phyloP scores from a whole-genome alignment of 92 coral and sea anemone genomes.

The Siderastrea siderea region DNA sequence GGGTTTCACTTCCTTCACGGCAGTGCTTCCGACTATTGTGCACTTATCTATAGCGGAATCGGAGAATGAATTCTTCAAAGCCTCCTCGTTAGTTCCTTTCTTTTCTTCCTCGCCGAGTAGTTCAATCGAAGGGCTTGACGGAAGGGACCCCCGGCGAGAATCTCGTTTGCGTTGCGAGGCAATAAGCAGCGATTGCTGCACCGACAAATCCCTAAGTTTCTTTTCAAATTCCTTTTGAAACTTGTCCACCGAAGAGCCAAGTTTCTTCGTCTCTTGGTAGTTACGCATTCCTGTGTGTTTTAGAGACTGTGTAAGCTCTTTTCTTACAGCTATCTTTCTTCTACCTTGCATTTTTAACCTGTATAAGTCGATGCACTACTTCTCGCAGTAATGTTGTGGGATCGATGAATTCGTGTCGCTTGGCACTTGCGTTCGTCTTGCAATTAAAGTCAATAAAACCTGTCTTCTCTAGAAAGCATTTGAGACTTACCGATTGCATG shows the following conservation, averaged over 20 bases:
- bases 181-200: constrained; percentile 30
- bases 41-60: constrained; percentile 36
- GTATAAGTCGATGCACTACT: neutral
- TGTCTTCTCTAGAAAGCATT: neutral
- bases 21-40: neutral
- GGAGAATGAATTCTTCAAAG: constrained; percentile 24
- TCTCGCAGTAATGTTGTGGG: neutral
- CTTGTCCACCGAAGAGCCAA: constrained; percentile 41
- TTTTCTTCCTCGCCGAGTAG: neutral
- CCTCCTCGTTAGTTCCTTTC: neutral
- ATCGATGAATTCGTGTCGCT: neutral
- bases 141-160: constrained; percentile 36
- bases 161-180: constrained; percentile 39
- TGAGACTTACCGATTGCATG: neutral
- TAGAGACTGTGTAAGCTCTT: constrained; percentile 27
- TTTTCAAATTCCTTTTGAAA: constrained; percentile 41
- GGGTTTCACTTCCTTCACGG: neutral
- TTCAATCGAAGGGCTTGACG: constrained; percentile 3
- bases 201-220: constrained; percentile 34
- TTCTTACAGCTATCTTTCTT: neutral
- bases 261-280: constrained; percentile 40
- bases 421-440: neutral
- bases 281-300: constrained; percentile 29
- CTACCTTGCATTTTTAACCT: constrained; percentile 18
- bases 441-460: neutral